Percentiles rank a stretch among this genome's conserved stretches.
Evolutionary conservation across 1,140 invertebrate species (phyloP).

Genomic region (Patella vulgata): DNA sequence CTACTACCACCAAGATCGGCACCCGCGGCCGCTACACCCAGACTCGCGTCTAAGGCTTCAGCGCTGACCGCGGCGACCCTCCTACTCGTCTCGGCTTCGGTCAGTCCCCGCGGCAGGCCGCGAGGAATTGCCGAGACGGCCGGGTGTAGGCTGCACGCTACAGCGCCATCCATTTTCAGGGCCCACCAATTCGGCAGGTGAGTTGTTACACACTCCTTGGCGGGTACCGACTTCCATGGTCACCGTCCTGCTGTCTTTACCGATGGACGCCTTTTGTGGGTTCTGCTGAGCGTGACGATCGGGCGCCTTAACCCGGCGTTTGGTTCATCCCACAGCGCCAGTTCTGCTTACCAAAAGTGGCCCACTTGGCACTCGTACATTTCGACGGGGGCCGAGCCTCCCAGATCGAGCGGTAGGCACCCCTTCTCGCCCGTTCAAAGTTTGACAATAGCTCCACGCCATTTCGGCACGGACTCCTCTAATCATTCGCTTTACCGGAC

Average conservation of each 20-base stretch:
- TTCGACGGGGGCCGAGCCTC: slow-evolving; percentile 72
- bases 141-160: slow-evolving; percentile 77
- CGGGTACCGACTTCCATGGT: slow-evolving; percentile 90
- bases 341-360: slow-evolving; percentile 93
- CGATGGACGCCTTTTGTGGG: slow-evolving; percentile 87
- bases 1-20: slow-evolving; percentile 90
- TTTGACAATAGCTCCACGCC: slow-evolving; percentile 88
- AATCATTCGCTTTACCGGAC: slow-evolving; percentile 85
- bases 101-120: slow-evolving; percentile 67
- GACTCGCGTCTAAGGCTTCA: slow-evolving; percentile 80
- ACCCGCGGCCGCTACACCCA: slow-evolving; percentile 81
- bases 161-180: slow-evolving; percentile 80
- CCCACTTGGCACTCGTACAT: slow-evolving; percentile 85
- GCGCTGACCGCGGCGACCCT: slow-evolving; percentile 78
- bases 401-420: slow-evolving; percentile 77
- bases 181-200: slow-evolving; percentile 89
- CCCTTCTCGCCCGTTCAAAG: slow-evolving; percentile 87
- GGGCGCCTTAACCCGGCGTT: slow-evolving; percentile 72
- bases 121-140: slow-evolving; percentile 71
- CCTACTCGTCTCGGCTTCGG: slow-evolving; percentile 79
- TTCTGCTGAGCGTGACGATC: slow-evolving; percentile 77
- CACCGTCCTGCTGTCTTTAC: slow-evolving; percentile 88
- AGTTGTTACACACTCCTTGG: slow-evolving; percentile 91
- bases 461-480: slow-evolving; percentile 83
- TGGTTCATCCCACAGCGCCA: slow-evolving; percentile 89